These are phyloP conservation scores for Balaeniceps rex DNA, from an alignment of 2,113 vertebrate genomes.

Conservation along the genomic window DNA sequence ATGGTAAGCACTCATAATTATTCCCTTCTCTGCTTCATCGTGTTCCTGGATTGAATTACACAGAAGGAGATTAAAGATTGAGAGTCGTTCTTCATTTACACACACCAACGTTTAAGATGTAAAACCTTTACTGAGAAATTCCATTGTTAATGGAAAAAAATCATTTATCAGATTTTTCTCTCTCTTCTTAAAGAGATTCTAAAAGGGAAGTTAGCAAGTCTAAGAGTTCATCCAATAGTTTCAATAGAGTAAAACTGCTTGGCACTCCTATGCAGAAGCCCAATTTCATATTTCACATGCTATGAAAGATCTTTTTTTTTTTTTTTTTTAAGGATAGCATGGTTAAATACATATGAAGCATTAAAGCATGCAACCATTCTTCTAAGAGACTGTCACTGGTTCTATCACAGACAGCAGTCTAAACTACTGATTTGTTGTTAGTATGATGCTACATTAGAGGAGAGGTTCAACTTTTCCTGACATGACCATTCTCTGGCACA, in stretches of 20 bases:
- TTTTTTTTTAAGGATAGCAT: background rate
- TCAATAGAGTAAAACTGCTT: background rate
- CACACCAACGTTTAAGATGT: background rate
- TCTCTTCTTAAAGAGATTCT: background rate
- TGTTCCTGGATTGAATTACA: conserved; percentile 63
- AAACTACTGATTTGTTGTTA: background rate
- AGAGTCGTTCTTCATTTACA: background rate
- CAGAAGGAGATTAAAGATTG: background rate
- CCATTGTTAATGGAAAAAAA: background rate
- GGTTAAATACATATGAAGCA: background rate
- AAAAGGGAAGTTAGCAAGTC: background rate
- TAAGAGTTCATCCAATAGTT: background rate
- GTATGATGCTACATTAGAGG: background rate
- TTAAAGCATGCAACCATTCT: background rate
- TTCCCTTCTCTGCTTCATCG: conserved; percentile 57
- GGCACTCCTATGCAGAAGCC: background rate
- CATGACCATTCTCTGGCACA: background rate
- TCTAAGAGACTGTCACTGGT: background rate
- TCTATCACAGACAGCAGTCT: background rate
- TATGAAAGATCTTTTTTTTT: background rate
- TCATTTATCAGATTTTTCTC: background rate
- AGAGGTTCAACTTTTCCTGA: background rate
- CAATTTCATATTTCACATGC: background rate
- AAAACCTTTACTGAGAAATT: background rate
- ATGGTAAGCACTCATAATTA: conserved; percentile 64